Evolutionary conservation across 2,888 invertebrate species (phyloP).

Genomic region (Drosophila paucipuncta): DNA sequence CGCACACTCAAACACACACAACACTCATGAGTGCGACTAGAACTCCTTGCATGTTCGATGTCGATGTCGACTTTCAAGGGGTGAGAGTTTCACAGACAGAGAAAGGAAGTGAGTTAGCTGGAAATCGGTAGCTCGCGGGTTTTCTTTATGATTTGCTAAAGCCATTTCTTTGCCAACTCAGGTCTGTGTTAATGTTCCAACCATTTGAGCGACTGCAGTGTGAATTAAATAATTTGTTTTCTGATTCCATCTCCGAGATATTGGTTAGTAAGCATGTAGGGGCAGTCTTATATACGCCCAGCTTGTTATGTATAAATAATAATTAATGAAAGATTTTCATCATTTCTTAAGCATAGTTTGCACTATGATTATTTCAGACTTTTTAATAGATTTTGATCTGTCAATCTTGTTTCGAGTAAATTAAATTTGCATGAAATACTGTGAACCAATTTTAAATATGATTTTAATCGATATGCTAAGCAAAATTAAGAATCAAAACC

Average conservation of each 20-base stretch:
- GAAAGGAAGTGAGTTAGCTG: conserved; percentile 53
- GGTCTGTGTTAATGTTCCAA: not conserved
- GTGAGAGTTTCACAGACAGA: conserved; percentile 6
- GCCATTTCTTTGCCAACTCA: conserved; percentile 2
- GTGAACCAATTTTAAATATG: not conserved
- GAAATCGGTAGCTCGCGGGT: conserved; percentile 31
- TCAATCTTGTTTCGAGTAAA: not conserved
- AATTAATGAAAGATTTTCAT: not conserved
- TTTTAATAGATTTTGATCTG: not conserved
- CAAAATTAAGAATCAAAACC: not conserved
- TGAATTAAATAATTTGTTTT: not conserved
- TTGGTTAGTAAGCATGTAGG: not conserved
- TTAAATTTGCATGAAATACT: not conserved
- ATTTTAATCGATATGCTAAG: not conserved
- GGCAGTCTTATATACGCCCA: too few relatives aligned
- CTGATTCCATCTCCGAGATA: too few relatives aligned
- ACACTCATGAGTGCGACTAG: conserved; percentile 40
- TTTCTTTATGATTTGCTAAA: conserved; percentile 11
- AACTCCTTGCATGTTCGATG: conserved; percentile 32
- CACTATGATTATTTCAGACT: not conserved
- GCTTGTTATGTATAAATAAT: not conserved
- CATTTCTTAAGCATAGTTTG: not conserved
- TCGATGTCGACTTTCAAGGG: conserved; percentile 22
- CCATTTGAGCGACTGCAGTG: not conserved
- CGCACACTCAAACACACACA: conserved; percentile 3